Evolutionary conservation across 2,888 invertebrate genomes (phyloP).

Genomic region (Branchellion lobata): DNA sequence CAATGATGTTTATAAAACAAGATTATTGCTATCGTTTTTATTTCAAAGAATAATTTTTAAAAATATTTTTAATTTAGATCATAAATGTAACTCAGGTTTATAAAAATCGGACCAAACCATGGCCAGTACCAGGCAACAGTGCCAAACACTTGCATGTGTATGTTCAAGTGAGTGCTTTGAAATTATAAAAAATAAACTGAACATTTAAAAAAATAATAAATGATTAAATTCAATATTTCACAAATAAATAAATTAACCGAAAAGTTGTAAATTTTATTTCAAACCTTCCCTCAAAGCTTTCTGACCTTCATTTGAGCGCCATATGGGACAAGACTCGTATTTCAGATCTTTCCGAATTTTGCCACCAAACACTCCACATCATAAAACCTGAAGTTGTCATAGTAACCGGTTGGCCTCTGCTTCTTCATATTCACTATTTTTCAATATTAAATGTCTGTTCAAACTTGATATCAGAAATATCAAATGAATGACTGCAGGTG

Average conservation of each 20-base stretch:
- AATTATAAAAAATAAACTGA: slow-evolving; percentile 1
- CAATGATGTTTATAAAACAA: too few relatives aligned
- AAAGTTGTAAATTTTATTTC: too few relatives aligned
- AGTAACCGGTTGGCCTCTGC: slow-evolving; percentile 67
- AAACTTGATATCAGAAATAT: too few relatives aligned
- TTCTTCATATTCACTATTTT: not conserved
- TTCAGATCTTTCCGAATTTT: slow-evolving; percentile 77
- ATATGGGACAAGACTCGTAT: slow-evolving; percentile 76
- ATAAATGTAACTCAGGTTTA: not conserved
- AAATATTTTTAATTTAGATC: not conserved
- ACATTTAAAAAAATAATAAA: not conserved
- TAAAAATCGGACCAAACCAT: not conserved
- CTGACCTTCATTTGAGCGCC: slow-evolving; percentile 84
- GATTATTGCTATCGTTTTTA: too few relatives aligned
- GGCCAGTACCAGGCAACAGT: slow-evolving; percentile 2
- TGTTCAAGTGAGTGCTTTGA: slow-evolving; percentile 28
- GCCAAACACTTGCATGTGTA: slow-evolving; percentile 25
- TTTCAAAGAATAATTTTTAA: not conserved
- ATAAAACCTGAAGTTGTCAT: slow-evolving; percentile 77
- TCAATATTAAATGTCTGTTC: too few relatives aligned
- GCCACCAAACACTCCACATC: slow-evolving; percentile 72
- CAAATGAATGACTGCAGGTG: too few relatives aligned
- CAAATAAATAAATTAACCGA: too few relatives aligned
- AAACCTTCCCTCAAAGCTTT: too few relatives aligned
- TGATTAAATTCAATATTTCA: too few relatives aligned